Evolutionary conservation across 2,113 vertebrate genomes (phyloP).

Genomic region (Mormyrus iriodes): DNA sequence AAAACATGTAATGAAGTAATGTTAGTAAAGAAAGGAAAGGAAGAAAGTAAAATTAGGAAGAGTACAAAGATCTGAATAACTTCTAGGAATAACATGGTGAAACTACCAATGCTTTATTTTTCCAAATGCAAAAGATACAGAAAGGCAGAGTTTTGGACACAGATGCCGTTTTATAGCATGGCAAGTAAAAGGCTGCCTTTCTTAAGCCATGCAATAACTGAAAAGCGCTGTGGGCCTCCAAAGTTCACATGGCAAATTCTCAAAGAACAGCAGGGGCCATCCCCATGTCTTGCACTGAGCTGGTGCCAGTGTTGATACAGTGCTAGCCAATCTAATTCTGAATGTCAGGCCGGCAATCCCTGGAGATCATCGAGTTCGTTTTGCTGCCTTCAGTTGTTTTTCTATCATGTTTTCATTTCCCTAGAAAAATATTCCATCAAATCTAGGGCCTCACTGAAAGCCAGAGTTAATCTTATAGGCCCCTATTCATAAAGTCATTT

Average conservation of each 20-base stretch:
- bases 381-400: constrained; percentile 58
- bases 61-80: not conserved
- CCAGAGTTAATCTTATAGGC: constrained; percentile 65
- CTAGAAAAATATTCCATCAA: constrained; percentile 66
- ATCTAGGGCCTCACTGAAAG: constrained; percentile 65
- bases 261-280: constrained; percentile 52
- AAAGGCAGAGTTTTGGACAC: constrained; percentile 36
- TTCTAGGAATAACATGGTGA: constrained; percentile 14
- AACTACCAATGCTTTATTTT: constrained; percentile 21
- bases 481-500: constrained; percentile 64
- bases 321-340: constrained; percentile 69
- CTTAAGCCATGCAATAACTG: constrained; percentile 60
- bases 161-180: constrained; percentile 55
- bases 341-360: constrained; percentile 56
- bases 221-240: constrained; percentile 69
- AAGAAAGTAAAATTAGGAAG: not conserved
- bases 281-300: constrained; percentile 57
- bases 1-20: not conserved
- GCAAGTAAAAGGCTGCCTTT: constrained; percentile 52
- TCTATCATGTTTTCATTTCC: constrained; percentile 40
- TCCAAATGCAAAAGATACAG: constrained; percentile 22
- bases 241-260: constrained; percentile 68
- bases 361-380: constrained; percentile 72
- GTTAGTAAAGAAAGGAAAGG: not conserved
- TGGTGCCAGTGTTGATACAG: constrained; percentile 64